Evolutionary conservation across 2,113 vertebrate genomes (phyloP), one percentile per base, ranked within the genome.

Genomic region (Cisticola juncidis): DNA sequence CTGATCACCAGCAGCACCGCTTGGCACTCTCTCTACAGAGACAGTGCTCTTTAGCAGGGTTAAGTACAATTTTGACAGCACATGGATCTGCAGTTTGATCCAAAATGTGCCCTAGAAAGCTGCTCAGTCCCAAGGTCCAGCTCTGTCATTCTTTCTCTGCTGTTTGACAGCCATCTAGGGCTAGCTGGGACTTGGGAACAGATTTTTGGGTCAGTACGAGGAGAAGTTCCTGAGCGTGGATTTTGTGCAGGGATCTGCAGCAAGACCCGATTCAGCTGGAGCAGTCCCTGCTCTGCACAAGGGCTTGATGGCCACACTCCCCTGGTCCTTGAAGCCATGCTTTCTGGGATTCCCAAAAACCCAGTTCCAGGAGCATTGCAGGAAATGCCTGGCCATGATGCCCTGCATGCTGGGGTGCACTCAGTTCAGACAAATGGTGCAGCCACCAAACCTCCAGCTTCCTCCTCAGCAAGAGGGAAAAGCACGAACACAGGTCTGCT

Each of bases 221-320:
- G 40, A 73, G 62, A 65, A 24, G 25, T 11, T 74, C 54, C 50
- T 48, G n/a, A 28, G 25, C 36, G 5, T 4, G 53, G 42, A 28
- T 50, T 51, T 53, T 68, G 62, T 36, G 48, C 26, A 72, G 66
- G 4, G 44, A 50, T 56, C 19, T 51, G 33, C 38, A 64, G 56
- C 0, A 6, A 69, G 77, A 29, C 18, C 58, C 22, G 15, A 21
- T 38, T 22, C 5, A 3, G 36, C 47, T 53, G 85, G 23, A 45
- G 14, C 1, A 2, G 31, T 5, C 17, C 1, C 1, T 33, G 22
- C 77, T 36, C 40, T 48, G 40, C 73, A 29, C 0, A 0, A 47
- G 50, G 47, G 36, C 24, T 73, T 5, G 2, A 16, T 0, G 3
- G 25, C 42, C 2, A 0, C 0, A 0, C 17, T 44, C 20, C 29